Evolutionary conservation across 2,113 vertebrate genomes (phyloP).

Genomic region (Spea bombifrons): DNA sequence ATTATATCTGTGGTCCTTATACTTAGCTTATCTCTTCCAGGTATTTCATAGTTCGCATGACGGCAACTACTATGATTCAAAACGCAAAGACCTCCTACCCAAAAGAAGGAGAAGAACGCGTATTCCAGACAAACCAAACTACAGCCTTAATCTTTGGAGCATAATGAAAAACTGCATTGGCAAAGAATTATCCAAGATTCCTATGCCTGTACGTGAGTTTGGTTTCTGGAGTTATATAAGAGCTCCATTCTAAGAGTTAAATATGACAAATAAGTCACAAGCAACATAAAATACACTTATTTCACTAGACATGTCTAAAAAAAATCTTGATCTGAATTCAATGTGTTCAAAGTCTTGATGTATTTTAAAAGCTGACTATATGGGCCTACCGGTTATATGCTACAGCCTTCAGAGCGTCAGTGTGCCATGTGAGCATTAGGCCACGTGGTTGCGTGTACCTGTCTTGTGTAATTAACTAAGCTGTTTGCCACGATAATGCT

Average conservation of each 20-base stretch:
- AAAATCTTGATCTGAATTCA: too few relatives aligned
- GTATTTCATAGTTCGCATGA: conserved; percentile 63
- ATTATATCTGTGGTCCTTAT: not conserved
- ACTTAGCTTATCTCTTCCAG: conserved; percentile 50
- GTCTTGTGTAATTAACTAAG: too few relatives aligned
- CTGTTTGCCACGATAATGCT: too few relatives aligned
- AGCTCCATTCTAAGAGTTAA: not conserved
- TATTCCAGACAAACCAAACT: conserved; percentile 95
- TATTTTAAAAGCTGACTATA: too few relatives aligned
- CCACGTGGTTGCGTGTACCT: too few relatives aligned
- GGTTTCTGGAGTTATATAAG: not conserved
- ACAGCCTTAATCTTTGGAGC: conserved; percentile 98
- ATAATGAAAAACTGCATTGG: conserved; percentile 99
- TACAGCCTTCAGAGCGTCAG: too few relatives aligned
- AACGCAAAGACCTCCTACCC: conserved; percentile 66
- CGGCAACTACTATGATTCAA: conserved; percentile 64
- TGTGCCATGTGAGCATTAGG: too few relatives aligned
- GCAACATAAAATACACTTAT: not conserved
- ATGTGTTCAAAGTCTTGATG: too few relatives aligned
- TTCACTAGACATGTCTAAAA: not conserved
- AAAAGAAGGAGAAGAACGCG: conserved; percentile 75
- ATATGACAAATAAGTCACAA: not conserved
- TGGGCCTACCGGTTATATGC: too few relatives aligned
- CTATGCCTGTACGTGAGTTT: conserved; percentile 82
- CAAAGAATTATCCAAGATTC: conserved; percentile 97